Percentiles rank a stretch among this genome's conserved stretches.
These are phyloP conservation scores for Eupithecia insigniata DNA, from an alignment of 2,888 invertebrate genomes.

Conservation along the genomic window DNA sequence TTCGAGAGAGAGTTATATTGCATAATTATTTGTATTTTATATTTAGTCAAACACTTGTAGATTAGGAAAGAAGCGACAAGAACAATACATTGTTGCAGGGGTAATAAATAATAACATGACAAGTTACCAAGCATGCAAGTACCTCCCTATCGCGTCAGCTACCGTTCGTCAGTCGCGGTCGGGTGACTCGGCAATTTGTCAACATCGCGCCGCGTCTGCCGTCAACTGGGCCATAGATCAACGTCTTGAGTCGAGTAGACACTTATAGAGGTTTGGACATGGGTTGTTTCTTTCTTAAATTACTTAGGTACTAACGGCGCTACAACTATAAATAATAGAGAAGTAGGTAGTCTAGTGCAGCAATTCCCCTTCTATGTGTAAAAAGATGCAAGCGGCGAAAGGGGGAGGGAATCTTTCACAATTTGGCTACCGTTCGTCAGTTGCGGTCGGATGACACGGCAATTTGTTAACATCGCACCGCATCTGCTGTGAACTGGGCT, in stretches of 20 bases:
- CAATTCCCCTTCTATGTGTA: no score
- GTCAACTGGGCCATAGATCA: conserved; percentile 9
- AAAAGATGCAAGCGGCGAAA: no score
- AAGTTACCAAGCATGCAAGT: background rate
- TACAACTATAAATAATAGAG: background rate
- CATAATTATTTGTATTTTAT: no score
- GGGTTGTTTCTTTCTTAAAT: background rate
- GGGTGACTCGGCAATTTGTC: conserved; percentile 17
- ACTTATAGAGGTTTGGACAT: background rate
- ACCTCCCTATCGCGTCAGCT: background rate
- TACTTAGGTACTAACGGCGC: background rate
- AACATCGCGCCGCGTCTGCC: background rate
- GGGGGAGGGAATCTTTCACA: background rate
- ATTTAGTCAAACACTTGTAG: no score
- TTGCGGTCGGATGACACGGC: conserved; percentile 4
- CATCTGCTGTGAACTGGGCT: background rate
- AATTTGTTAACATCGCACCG: conserved; percentile 10
- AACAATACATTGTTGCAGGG: no score
- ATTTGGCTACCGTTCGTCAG: background rate
- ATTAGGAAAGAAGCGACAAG: no score
- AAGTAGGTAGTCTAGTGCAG: no score
- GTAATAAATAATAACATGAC: background rate
- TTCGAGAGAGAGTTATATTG: no score
- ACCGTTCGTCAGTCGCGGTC: background rate
- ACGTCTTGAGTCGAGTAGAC: background rate